phyloP scores from a whole-genome alignment of 2,113 vertebrate species.

The Cricetomys ansorgei region DNA sequence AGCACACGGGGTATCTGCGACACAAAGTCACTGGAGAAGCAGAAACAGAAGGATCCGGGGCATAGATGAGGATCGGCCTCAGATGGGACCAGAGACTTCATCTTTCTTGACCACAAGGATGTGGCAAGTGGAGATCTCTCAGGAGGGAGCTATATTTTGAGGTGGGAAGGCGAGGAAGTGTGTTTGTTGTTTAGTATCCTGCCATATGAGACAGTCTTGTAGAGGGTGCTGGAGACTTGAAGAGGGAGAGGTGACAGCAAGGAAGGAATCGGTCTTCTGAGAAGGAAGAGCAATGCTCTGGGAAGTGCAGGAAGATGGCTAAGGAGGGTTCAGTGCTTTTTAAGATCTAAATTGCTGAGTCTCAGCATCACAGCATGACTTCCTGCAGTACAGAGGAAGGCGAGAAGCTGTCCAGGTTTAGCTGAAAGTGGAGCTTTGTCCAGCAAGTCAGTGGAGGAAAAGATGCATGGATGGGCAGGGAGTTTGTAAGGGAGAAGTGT shows the following conservation, averaged over 20 bases:
- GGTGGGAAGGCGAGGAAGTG: neutral
- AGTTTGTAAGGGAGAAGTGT: neutral
- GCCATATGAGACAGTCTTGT: neutral
- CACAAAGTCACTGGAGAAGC: neutral
- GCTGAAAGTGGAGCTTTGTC: neutral
- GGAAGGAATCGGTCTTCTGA: neutral
- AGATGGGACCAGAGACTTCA: neutral
- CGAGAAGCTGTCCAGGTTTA: neutral
- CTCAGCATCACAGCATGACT: neutral
- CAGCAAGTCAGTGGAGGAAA: neutral
- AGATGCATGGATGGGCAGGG: neutral
- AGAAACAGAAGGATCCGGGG: neutral
- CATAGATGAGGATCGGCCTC: neutral
- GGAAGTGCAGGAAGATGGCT: neutral
- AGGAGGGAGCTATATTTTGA: neutral
- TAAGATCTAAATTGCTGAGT: neutral
- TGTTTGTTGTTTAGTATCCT: too few species aligned
- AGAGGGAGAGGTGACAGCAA: neutral
- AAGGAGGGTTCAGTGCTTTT: neutral
- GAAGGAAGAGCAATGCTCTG: neutral
- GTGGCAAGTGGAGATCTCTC: neutral
- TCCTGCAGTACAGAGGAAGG: neutral
- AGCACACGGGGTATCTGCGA: neutral
- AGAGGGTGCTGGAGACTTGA: neutral
- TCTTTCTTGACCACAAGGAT: neutral